A percentile compares a stretch with the other conserved stretches of the same genome.
These are phyloP conservation scores for Trichomalopsis sarcophagae DNA, from an alignment of 1,140 invertebrate species.

Conservation along the genomic window DNA sequence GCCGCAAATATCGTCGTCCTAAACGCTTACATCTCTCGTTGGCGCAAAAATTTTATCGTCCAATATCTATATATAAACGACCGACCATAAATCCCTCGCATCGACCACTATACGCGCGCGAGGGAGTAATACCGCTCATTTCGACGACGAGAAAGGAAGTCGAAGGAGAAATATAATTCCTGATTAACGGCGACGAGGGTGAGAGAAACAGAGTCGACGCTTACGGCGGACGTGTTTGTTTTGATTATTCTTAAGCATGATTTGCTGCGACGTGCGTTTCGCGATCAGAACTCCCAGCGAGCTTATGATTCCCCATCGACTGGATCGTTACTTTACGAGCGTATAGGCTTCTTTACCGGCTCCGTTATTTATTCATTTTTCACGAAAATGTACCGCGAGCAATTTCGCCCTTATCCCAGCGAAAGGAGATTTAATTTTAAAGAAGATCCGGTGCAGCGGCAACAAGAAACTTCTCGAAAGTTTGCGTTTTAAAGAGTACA, in stretches of 20 bases:
- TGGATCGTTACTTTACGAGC: neutral
- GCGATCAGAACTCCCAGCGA: neutral
- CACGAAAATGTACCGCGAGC: no score
- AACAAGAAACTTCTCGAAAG: neutral
- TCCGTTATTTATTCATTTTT: no score
- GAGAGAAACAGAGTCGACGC: neutral
- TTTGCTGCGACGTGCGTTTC: neutral
- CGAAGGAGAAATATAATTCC: slow-evolving; percentile 59
- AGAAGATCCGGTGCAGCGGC: neutral
- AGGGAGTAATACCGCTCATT: slow-evolving; percentile 26
- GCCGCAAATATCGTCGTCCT: neutral
- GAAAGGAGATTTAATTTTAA: neutral
- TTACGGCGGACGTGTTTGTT: neutral
- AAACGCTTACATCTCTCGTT: neutral
- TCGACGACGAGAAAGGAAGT: neutral
- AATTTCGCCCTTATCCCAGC: no score
- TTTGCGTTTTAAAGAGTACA: neutral
- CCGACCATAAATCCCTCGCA: slow-evolving; percentile 21
- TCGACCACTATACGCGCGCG: neutral
- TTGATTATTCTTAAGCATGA: slow-evolving; percentile 31
- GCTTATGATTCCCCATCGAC: neutral
- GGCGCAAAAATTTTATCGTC: slow-evolving; percentile 23
- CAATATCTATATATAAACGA: slow-evolving; percentile 32
- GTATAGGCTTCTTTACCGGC: no score
- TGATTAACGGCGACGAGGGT: slow-evolving; percentile 53